These are phyloP conservation scores for Pherbina coryleti DNA, from an alignment of 2,888 invertebrate genomes.

Conservation along the genomic window DNA sequence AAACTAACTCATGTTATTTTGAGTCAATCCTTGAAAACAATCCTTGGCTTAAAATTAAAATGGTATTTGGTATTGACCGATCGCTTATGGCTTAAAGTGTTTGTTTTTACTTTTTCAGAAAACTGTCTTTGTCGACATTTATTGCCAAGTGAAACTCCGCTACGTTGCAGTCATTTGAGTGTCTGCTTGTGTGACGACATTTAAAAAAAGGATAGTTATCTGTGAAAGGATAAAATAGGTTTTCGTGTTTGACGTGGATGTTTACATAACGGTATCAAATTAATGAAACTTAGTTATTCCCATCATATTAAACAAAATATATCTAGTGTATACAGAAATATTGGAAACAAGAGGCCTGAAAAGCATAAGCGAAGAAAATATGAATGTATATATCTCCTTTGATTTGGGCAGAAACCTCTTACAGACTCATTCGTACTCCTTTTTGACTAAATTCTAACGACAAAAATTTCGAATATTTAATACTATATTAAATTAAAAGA, in stretches of 20 bases:
- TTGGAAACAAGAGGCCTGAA: too few relatives aligned
- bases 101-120: background rate
- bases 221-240: slow-evolving; percentile 14
- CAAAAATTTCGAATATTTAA: too few relatives aligned
- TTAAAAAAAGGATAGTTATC: slow-evolving; percentile 10
- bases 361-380: too few relatives aligned
- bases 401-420: too few relatives aligned
- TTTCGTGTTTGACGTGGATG: slow-evolving; percentile 1
- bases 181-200: slow-evolving; percentile 3
- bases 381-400: too few relatives aligned
- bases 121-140: background rate
- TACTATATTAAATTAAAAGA: too few relatives aligned
- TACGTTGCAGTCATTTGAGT: slow-evolving; percentile 19
- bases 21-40: slow-evolving; percentile 43
- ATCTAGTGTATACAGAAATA: too few relatives aligned
- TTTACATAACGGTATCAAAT: slow-evolving; percentile 28
- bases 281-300: too few relatives aligned
- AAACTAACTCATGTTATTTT: background rate
- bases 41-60: background rate
- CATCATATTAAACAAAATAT: too few relatives aligned
- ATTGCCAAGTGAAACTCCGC: background rate
- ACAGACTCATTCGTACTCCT: too few relatives aligned
- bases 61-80: background rate
- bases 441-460: too few relatives aligned
- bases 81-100: background rate